Conservation (phyloP, 2,888 invertebrate genomes). For the Cheilosia vulpina region DNA sequence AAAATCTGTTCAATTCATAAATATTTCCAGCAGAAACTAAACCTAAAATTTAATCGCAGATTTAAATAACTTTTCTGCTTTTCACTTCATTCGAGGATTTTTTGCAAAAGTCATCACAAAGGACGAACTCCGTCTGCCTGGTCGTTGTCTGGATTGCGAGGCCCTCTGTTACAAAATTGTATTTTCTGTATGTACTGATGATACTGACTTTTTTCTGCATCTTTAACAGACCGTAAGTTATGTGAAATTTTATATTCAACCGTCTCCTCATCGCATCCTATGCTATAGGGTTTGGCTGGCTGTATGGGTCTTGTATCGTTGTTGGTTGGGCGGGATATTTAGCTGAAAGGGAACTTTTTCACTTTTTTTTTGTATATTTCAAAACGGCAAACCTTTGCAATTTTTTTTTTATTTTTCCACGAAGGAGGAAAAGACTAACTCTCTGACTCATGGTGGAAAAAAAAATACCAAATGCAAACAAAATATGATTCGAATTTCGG, state of each 20-base stretch:
- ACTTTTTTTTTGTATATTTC: no score
- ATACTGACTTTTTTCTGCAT: background rate
- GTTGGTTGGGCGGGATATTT: no score
- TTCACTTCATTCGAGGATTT: background rate
- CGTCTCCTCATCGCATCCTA: no score
- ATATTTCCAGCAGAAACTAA: background rate
- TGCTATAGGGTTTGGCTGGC: no score
- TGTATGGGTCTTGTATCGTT: no score
- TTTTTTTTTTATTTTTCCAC: no score
- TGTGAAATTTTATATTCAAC: background rate
- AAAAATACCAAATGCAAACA: no score
- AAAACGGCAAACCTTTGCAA: no score
- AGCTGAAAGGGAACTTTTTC: no score
- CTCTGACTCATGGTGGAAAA: no score
- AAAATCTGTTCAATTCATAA: background rate
- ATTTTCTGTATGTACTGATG: background rate
- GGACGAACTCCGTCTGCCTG: background rate
- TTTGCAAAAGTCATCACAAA: conserved; percentile 6
- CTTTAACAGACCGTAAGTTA: background rate
- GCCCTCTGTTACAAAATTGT: background rate
- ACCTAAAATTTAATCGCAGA: background rate
- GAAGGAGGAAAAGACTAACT: no score
- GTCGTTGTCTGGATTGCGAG: background rate
- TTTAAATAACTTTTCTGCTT: background rate
- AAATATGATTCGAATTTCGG: no score